Percentiles rank a stretch among this genome's conserved stretches.
phyloP scores from a whole-genome alignment of 2,888 invertebrate genomes.

The Prionchulus punctatus region DNA sequence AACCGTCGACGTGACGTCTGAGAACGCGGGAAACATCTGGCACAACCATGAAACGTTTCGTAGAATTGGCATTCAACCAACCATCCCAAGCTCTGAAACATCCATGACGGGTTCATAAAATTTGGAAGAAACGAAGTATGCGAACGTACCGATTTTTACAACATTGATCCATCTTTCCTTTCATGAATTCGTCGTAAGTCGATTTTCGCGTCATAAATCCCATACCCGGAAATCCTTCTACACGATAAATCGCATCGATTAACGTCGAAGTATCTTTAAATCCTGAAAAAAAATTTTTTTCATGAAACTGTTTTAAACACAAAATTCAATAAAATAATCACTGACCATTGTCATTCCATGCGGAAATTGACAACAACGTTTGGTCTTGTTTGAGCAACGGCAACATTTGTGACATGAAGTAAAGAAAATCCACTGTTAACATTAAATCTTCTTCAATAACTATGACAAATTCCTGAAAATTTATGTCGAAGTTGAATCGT shows the following conservation, averaged over 20 bases:
- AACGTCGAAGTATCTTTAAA: slow-evolving; percentile 27
- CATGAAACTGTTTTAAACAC: background rate
- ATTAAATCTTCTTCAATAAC: slow-evolving; percentile 40
- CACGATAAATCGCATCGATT: slow-evolving; percentile 24
- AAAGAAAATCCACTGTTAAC: slow-evolving; percentile 40
- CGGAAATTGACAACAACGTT: slow-evolving; percentile 34
- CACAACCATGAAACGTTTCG: slow-evolving; percentile 24
- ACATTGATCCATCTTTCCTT: slow-evolving; percentile 22
- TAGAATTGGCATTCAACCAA: background rate
- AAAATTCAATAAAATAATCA: background rate
- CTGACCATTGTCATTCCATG: slow-evolving; percentile 38
- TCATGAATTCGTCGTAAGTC: slow-evolving; percentile 22
- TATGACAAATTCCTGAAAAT: slow-evolving; percentile 35
- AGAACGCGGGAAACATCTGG: slow-evolving; percentile 34
- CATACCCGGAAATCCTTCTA: slow-evolving; percentile 34
- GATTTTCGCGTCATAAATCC: slow-evolving; percentile 31
- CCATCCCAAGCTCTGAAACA: no score
- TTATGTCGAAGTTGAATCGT: no score
- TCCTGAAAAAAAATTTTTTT: slow-evolving; percentile 24
- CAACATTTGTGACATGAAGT: slow-evolving; percentile 37
- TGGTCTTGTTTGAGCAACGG: slow-evolving; percentile 33
- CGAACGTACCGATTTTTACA: slow-evolving; percentile 27
- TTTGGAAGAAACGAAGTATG: no score
- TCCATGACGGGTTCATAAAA: no score
- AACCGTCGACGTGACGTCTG: slow-evolving; percentile 16